Conservation (phyloP, 2,113 vertebrate species). For the Kryptolebias marmoratus region DNA sequence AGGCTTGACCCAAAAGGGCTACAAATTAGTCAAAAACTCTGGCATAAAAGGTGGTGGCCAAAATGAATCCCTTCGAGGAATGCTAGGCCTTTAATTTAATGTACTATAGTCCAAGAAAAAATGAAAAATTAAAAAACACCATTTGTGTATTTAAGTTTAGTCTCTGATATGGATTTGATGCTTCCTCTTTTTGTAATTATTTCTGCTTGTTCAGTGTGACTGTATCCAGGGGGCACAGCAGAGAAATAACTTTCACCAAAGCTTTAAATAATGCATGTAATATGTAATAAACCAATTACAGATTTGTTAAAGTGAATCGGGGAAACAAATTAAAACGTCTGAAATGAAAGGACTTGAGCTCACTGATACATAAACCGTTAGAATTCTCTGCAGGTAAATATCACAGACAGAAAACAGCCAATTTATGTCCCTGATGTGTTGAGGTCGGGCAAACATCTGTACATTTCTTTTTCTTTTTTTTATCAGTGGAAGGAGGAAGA, state of each 20-base stretch:
- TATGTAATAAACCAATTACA: slow-evolving; percentile 14
- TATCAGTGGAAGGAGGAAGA: slow-evolving; percentile 9
- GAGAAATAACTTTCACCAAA: slow-evolving; percentile 9
- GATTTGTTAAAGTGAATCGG: slow-evolving; percentile 26
- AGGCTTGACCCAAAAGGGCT: too few relatives aligned
- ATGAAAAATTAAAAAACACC: too few relatives aligned
- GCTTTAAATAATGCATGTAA: slow-evolving; percentile 23
- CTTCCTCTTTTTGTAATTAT: slow-evolving; percentile 4
- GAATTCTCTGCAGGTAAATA: slow-evolving; percentile 5
- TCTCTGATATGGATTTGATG: not conserved
- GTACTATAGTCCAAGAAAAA: too few relatives aligned
- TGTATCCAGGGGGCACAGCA: not conserved
- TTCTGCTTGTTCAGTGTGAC: slow-evolving; percentile 1
- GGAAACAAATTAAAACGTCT: slow-evolving; percentile 10
- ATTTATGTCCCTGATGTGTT: slow-evolving; percentile 17
- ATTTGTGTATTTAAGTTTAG: slow-evolving; percentile 8
- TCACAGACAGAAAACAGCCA: slow-evolving; percentile 11
- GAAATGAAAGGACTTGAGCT: slow-evolving; percentile 20
- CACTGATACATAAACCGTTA: slow-evolving; percentile 5
- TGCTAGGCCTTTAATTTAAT: too few relatives aligned
- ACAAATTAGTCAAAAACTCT: too few relatives aligned
- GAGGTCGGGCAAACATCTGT: slow-evolving; percentile 10
- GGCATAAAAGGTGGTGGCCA: too few relatives aligned
- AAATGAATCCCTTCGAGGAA: too few relatives aligned
- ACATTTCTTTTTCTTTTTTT: slow-evolving; percentile 37